Evolutionary conservation across 1,140 invertebrate genomes (phyloP).

Genomic region (Macrosteles quadrilineatus): DNA sequence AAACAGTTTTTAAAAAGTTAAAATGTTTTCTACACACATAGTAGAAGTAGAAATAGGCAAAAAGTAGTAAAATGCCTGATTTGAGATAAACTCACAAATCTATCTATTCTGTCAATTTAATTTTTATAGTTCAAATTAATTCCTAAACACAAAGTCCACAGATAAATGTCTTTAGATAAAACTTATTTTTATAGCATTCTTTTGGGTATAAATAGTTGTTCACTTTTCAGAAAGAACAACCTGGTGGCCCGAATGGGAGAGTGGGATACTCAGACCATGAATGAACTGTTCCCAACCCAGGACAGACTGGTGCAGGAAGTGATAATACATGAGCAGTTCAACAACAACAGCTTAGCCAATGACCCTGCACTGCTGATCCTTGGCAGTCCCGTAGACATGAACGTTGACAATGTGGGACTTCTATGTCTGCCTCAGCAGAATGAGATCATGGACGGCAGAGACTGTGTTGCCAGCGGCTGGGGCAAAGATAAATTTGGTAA

Average conservation of each 20-base stretch:
- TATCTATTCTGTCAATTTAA: no score
- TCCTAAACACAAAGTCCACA: not conserved
- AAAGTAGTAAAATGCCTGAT: not conserved
- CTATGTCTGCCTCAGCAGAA: slow-evolving; percentile 65
- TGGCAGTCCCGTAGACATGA: slow-evolving; percentile 54
- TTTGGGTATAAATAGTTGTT: not conserved
- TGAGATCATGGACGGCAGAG: slow-evolving; percentile 47
- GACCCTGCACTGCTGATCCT: slow-evolving; percentile 69
- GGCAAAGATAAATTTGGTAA: slow-evolving; percentile 65
- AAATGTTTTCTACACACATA: no score
- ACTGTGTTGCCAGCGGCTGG: slow-evolving; percentile 71
- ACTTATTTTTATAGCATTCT: not conserved
- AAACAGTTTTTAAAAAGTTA: no score
- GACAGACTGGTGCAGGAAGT: slow-evolving; percentile 63
- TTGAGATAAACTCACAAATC: no score
- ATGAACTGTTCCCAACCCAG: slow-evolving; percentile 70
- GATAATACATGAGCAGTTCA: slow-evolving; percentile 54
- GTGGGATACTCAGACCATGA: slow-evolving; percentile 71
- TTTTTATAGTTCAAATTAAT: not conserved
- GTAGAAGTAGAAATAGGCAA: not conserved
- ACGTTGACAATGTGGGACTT: slow-evolving; percentile 65
- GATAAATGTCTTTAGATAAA: not conserved
- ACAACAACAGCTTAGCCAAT: slow-evolving; percentile 60
- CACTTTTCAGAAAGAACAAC: not conserved
- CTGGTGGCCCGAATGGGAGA: slow-evolving; percentile 49